Base-by-base conservation (phyloP, 2,113 vertebrate genomes). In the Callipepla squamata region DNA sequence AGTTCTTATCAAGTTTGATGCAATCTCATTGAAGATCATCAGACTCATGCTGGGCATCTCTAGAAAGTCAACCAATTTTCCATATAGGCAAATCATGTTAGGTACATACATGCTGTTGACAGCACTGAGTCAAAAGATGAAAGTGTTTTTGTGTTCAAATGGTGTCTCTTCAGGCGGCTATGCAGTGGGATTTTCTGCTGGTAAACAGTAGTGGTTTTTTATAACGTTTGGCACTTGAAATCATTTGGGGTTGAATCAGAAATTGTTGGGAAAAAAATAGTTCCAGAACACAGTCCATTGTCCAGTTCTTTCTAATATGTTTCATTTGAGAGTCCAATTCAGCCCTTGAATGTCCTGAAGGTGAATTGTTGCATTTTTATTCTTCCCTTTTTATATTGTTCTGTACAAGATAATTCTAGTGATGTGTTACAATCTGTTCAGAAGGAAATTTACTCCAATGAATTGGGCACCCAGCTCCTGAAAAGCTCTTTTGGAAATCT, bases 151-250 rank as follows among this genome's bases (percentile, higher is more conserved):
- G n/a, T 66, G 42, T 66, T 89, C 23, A 13, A 77, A 80, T 85
- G 65, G 68, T 75, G 47, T 47, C 61, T 88, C 20, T 80, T 90
- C 57, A 78, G 42, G 55, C 14, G 58, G 68, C 82, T 85, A 28
- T 70, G 67, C 55, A 38, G 20, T 42, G 44, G n/a, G 22, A 57
- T 90, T 83, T 88, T 92, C 81, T 94, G 78, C 82, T 85, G 94
- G 68, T 91, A 72, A 95, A 74, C 92, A 57, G 67, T 69, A 42
- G 51, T 92, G 22, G 3, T 30, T 53, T 89, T 76, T 72, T 36
- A 83, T 57, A 73, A 68, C 25, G 32, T 45, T 73, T 80, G n/a
- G 32, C 50, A 77, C 21, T 58, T 67, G 42, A 34, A 79, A 50
- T 94, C 9, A 7, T 38, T 42, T 76, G 58, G 34, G 9, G 2